Percentiles rank a stretch among this genome's conserved stretches.
phyloP scores from a whole-genome alignment of 2,888 invertebrate species.

The Oscheius onirici region DNA sequence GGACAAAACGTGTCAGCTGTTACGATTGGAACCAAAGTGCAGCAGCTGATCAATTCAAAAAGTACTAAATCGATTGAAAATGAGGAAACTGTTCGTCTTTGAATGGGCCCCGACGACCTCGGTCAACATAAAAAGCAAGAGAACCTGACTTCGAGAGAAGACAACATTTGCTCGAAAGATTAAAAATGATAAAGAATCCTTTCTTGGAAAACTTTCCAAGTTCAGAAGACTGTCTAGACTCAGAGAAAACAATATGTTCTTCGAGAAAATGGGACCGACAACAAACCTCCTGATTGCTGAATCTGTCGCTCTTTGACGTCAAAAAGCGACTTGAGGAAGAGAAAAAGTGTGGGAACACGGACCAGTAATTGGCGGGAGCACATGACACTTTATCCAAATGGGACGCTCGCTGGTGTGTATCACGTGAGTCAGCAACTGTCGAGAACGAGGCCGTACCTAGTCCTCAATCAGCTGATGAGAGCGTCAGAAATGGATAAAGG shows the following conservation, averaged over 20 bases:
- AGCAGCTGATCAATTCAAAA: background rate
- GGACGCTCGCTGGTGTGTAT: background rate
- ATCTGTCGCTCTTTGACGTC: background rate
- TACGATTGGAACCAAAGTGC: background rate
- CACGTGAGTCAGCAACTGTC: background rate
- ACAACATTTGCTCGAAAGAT: too few relatives aligned
- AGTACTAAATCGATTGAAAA: background rate
- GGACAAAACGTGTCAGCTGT: background rate
- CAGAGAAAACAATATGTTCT: too few relatives aligned
- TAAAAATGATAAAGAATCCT: too few relatives aligned
- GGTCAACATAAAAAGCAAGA: background rate
- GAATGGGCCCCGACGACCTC: slow-evolving; percentile 2
- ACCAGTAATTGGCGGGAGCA: slow-evolving; percentile 4
- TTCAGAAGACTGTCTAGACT: too few relatives aligned
- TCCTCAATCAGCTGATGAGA: background rate
- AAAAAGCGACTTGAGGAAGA: background rate
- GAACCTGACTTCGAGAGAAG: slow-evolving; percentile 2
- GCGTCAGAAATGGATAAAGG: background rate
- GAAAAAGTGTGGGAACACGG: background rate
- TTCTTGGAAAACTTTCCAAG: too few relatives aligned
- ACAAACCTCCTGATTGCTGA: background rate
- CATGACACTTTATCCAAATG: slow-evolving; percentile 19
- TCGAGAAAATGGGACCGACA: too few relatives aligned
- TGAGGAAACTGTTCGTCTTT: background rate
- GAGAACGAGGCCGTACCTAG: background rate